Conservation (phyloP, 2,113 vertebrate genomes). For the Melanerpes aurifrons region DNA sequence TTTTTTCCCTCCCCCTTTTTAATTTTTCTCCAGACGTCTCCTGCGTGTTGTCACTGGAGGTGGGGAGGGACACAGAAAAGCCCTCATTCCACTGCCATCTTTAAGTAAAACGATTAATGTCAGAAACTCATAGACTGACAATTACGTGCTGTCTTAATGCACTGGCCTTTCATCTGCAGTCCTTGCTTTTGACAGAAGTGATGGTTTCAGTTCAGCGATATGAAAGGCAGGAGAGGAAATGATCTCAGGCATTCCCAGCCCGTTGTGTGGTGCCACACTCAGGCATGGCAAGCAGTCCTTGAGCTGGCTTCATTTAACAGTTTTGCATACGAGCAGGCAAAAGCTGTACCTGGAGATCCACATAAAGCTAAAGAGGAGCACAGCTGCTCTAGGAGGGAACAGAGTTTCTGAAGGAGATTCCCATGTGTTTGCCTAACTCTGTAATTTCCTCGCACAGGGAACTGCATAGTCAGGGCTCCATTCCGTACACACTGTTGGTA, state of each 20-base stretch:
- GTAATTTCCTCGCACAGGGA: rapidly evolving
- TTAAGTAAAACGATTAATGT: conserved; percentile 78
- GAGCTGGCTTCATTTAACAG: not conserved
- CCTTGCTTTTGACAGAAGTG: conserved; percentile 73
- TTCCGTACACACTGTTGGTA: rapidly evolving
- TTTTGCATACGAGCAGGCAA: not conserved
- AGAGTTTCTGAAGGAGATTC: not conserved
- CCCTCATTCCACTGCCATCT: conserved; percentile 55
- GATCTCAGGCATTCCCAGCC: conserved; percentile 50
- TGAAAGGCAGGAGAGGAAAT: conserved; percentile 72
- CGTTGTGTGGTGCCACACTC: conserved; percentile 11
- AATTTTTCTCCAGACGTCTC: conserved; percentile 30
- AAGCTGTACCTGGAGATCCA: not conserved
- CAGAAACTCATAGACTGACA: conserved; percentile 76
- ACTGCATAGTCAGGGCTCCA: not conserved
- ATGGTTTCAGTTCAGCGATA: conserved; percentile 72
- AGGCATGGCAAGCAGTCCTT: not conserved
- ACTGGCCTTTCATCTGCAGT: conserved; percentile 76
- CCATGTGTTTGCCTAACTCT: rapidly evolving
- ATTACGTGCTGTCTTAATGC: conserved; percentile 79
- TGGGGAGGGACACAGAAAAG: not conserved
- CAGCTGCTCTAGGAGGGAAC: not conserved
- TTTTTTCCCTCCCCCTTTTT: not conserved
- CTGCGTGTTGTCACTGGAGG: conserved; percentile 36
- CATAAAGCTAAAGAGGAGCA: not conserved